These are phyloP conservation scores for Therioaphis trifolii DNA, from an alignment of 2,888 invertebrate genomes.

Conservation along the genomic window DNA sequence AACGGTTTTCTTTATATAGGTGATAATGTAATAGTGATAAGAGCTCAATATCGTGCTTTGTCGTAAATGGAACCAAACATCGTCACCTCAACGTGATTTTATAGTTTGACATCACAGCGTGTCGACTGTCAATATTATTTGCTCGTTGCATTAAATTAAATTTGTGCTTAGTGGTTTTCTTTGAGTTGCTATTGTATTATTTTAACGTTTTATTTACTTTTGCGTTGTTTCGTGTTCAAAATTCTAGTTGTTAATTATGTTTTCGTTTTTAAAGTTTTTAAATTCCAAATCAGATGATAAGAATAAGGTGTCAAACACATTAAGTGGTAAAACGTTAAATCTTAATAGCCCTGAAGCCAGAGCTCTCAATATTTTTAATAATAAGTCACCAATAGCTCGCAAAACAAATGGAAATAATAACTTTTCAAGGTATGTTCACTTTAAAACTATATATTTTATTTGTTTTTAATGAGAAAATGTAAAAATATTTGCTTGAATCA, in stretches of 20 bases:
- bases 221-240: not conserved
- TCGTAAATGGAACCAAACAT: no score
- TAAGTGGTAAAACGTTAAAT: conserved; percentile 31
- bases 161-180: not conserved
- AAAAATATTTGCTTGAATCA: no score
- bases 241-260: conserved; percentile 10
- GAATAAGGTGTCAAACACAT: not conserved
- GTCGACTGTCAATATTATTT: not conserved
- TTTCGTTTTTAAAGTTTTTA: conserved; percentile 56
- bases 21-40: conserved; percentile 19
- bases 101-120: no score
- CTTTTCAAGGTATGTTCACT: conserved; percentile 27
- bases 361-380: conserved; percentile 32
- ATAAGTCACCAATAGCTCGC: conserved; percentile 1
- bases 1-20: conserved; percentile 17
- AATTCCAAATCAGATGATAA: conserved; percentile 45
- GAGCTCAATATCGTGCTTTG: not conserved
- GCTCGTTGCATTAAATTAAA: not conserved
- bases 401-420: conserved; percentile 6
- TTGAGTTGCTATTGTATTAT: not conserved
- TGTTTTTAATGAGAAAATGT: no score
- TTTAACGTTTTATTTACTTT: not conserved
- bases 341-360: conserved; percentile 31
- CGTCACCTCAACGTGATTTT: no score
- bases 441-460: not conserved